phyloP scores from a whole-genome alignment of 2,888 invertebrate species.

The Leptinotarsa tumamoca region DNA sequence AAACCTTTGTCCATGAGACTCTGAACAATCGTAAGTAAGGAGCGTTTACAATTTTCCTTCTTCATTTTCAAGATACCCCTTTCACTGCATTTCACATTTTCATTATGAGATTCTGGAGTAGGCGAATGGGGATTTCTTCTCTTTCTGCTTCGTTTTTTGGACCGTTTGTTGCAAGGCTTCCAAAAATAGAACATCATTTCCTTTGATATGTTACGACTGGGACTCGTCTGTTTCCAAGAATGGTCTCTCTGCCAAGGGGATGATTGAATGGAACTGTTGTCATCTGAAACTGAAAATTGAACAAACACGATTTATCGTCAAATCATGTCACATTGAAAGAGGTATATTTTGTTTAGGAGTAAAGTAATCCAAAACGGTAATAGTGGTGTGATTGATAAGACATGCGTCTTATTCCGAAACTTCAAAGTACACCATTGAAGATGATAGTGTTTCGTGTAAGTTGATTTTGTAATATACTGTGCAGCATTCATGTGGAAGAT shows the following conservation, averaged over 20 bases:
- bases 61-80: slow-evolving; percentile 42
- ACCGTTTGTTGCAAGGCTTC: slow-evolving; percentile 69
- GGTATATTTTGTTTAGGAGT: no score
- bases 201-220: slow-evolving; percentile 79
- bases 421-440: no score
- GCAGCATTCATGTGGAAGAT: no score
- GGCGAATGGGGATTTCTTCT: slow-evolving; percentile 74
- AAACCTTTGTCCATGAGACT: slow-evolving; percentile 58
- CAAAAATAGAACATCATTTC: slow-evolving; percentile 80
- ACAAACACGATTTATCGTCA: neutral
- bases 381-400: no score
- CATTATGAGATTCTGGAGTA: slow-evolving; percentile 51
- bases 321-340: no score
- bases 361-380: no score
- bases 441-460: no score
- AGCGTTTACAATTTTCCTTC: slow-evolving; percentile 48
- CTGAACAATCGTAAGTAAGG: slow-evolving; percentile 59
- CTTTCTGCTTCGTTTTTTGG: slow-evolving; percentile 64
- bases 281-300: slow-evolving; percentile 79
- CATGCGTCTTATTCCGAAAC: no score
- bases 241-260: slow-evolving; percentile 93
- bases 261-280: slow-evolving; percentile 90
- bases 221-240: slow-evolving; percentile 87
- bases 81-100: slow-evolving; percentile 38
- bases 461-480: no score